phyloP scores from a whole-genome alignment of 2,113 vertebrate genomes.

The Tenrec ecaudatus region DNA sequence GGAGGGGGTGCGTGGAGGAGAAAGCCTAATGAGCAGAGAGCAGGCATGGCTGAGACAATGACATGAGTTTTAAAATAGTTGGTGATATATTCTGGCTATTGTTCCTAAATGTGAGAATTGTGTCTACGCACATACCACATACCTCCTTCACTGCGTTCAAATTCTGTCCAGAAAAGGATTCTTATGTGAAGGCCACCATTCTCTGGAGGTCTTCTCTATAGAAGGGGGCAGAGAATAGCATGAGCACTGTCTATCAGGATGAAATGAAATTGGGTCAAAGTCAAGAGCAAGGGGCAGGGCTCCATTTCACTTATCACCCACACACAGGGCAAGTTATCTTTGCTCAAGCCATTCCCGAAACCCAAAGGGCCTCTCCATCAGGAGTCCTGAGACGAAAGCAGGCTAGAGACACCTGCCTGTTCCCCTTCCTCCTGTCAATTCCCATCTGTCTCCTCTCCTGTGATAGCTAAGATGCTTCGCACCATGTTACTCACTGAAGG shows the following conservation, averaged over 20 bases:
- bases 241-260: neutral
- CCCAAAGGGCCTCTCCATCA: no score
- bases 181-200: neutral
- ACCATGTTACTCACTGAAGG: neutral
- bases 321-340: neutral
- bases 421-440: neutral
- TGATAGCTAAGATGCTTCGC: neutral
- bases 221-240: neutral
- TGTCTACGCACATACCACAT: neutral
- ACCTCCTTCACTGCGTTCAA: neutral
- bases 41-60: neutral
- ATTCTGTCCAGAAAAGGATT: neutral
- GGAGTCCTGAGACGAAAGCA: accelerated
- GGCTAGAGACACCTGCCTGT: no score
- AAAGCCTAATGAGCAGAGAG: neutral
- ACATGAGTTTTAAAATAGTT: neutral
- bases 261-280: neutral
- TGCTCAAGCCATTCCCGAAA: neutral
- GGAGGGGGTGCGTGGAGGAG: neutral
- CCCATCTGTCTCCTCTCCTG: neutral
- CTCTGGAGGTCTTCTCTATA: neutral
- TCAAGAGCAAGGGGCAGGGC: neutral
- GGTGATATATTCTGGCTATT: neutral
- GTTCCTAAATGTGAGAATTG: neutral
- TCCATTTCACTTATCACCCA: neutral